Base-by-base conservation (phyloP, 2,888 invertebrate genomes). In the Ornithoptera alexandrae region DNA sequence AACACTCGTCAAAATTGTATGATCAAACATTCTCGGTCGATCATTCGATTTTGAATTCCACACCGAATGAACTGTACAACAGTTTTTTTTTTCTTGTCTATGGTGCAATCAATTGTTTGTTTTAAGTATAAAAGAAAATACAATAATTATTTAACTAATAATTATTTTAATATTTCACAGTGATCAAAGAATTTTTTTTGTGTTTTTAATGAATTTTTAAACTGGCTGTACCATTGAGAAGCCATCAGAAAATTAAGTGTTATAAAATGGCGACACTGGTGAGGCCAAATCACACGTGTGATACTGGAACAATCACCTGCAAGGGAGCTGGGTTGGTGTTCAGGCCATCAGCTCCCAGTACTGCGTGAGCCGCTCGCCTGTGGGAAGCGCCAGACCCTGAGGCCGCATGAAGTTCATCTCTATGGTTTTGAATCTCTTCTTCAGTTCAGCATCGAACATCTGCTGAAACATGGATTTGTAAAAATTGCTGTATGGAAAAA, bases 381-480 rank as follows among this genome's bases (percentile, higher is more conserved):
- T 93, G 0, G 94, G 91, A 76, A 95, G 79, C 30, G 92, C 87
- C 86, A 95, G 90, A 72, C 94, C 94, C 69, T 93, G 93, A 1
- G 97, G 96, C 72, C 95, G 93, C 75, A 96, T 95, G 84, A 96
- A 96, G 70, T 95, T 96, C 80, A 97, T 85, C 76, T 96, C 95
- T 73, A 96, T 96, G 39, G 95, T 94, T 81, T 96, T 96, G 76
- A 95, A 94, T 73, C 95, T 94, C 80, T 95, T 96, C 78, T 95
- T 95, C 24, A 96, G 90, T 86, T 97, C 97, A 62, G 94, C 94
- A 77, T 96, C 96, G 79, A 97, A 97, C 42, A 97, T 92, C 94
- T 96, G 92, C 5, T 59, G 2, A 18, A 42, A 64, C 2, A 62
- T 65, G 56, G 67, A 39, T 59, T 62, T 46, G 12, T 50, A 5